Base-by-base conservation (phyloP, 2,113 vertebrate species). In the Rhagologus leucostigma region DNA sequence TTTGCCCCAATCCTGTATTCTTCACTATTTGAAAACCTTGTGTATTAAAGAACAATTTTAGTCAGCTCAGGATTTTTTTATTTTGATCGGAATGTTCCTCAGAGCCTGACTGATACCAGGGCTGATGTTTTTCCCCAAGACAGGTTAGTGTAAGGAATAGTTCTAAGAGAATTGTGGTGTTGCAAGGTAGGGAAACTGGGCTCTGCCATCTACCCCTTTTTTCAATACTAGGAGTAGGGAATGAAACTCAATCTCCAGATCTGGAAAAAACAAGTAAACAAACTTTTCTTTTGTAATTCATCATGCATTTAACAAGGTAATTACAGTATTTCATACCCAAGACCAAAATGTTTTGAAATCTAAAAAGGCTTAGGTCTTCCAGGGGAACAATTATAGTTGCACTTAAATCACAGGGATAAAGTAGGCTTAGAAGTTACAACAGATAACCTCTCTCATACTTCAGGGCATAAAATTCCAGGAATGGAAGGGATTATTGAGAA, bases 401-500 rank as follows among this genome's bases (percentile, higher is more conserved):
- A 60, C 37, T 49, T 53, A 64, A n/a, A 71, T 84, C 39, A 71
- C 33, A 4, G 19, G 35, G 59, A 74, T 44, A 53, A 85, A 93
- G 46, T 3, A 11, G 29, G 42, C 46, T 70, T 67, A 77, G 57
- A 70, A 70, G 55, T 68, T 63, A 39, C 0, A 0, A 68, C 35
- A 55, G 24, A 50, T 63, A 76, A 63, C n/a, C 49, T 68, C 60
- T 50, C 65, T 90, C 68, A 56, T 71, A 69, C 52, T 91, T 71
- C 52, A 60, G 65, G 52, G 50, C 42, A 90, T 30, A 92, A 89
- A 76, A 92, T 81, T 84, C 52, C 80, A 87, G 47, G 69, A 89
- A 84, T 6, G 23, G 80, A 64, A 60, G n/a, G n/a, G 26, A 84
- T 62, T 87, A 71, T 35, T 77, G 46, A 75, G 62, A 91, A 82